Conservation (phyloP, 2,797 vertebrate species). For the Coregonus ussuriensis region DNA sequence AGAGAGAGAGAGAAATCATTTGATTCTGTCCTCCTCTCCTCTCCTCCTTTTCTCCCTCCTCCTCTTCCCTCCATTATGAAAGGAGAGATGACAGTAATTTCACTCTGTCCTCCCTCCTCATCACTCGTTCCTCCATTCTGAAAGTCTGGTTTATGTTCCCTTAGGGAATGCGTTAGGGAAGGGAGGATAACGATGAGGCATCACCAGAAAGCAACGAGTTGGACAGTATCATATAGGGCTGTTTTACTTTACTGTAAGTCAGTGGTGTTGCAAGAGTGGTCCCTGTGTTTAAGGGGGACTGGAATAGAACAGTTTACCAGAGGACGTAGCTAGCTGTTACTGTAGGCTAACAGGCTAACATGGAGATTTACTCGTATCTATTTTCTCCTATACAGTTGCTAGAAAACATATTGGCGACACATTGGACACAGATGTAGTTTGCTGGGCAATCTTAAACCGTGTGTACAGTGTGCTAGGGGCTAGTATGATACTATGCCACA, state of each 20-base stretch:
- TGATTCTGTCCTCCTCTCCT: neutral
- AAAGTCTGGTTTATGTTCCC: slow-evolving; percentile 28
- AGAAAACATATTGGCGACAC: too few relatives aligned
- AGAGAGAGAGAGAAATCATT: slow-evolving; percentile 16
- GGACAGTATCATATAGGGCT: slow-evolving; percentile 9
- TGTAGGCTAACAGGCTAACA: neutral
- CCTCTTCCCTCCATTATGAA: neutral
- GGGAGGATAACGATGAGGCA: slow-evolving; percentile 16
- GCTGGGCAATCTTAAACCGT: too few relatives aligned
- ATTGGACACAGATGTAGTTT: too few relatives aligned
- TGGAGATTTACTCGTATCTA: too few relatives aligned
- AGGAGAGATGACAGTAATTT: slow-evolving; percentile 25
- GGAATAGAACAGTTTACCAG: neutral
- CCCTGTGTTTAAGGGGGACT: neutral
- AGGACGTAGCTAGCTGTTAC: neutral
- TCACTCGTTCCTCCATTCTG: neutral
- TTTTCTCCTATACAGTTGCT: too few relatives aligned
- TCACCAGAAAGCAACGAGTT: slow-evolving; percentile 13
- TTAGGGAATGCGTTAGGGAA: slow-evolving; percentile 15
- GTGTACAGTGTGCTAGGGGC: too few relatives aligned
- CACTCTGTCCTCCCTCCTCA: slow-evolving; percentile 19
- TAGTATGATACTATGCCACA: too few relatives aligned
- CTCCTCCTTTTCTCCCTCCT: neutral
- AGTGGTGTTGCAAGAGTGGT: neutral
- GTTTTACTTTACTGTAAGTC: neutral